phyloP scores from a whole-genome alignment of 1,140 invertebrate species.

The Phocides pigmalion region DNA sequence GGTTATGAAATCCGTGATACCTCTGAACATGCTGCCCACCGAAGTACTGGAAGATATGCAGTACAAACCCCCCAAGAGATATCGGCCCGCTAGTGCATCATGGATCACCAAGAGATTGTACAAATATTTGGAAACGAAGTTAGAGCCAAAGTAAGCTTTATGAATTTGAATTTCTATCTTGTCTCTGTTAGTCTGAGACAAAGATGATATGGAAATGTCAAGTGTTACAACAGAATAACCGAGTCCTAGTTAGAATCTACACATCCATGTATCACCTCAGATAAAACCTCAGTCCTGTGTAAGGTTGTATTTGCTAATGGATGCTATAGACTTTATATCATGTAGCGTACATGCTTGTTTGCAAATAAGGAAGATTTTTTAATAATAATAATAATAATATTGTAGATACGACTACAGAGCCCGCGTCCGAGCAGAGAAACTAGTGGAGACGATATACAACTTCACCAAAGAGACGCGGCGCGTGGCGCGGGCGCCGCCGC shows the following conservation, averaged over 20 bases:
- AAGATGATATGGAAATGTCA: too few species aligned
- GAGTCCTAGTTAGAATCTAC: too few species aligned
- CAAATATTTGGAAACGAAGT: conserved; percentile 68
- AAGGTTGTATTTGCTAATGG: too few species aligned
- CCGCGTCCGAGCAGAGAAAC: conserved; percentile 61
- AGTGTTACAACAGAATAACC: too few species aligned
- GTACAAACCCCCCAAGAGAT: conserved; percentile 71
- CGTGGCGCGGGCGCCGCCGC: conserved; percentile 35
- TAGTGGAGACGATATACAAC: conserved; percentile 58
- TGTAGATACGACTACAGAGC: conserved; percentile 73
- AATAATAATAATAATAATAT: background rate
- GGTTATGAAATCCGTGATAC: conserved; percentile 35
- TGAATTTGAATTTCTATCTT: too few species aligned
- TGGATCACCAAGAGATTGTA: conserved; percentile 73
- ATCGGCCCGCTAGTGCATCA: conserved; percentile 57
- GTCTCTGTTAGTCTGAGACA: too few species aligned
- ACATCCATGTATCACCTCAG: too few species aligned
- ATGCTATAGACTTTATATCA: too few species aligned
- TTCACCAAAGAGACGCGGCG: conserved; percentile 51
- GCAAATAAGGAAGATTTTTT: too few species aligned
- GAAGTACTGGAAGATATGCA: conserved; percentile 66
- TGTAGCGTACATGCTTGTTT: too few species aligned
- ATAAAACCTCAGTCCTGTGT: too few species aligned
- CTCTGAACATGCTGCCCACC: conserved; percentile 46
- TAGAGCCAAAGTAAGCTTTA: conserved; percentile 68